Evolutionary conservation across 64 coral and sea anemone species (phyloP).

Genomic region (Anthopleura sola): DNA sequence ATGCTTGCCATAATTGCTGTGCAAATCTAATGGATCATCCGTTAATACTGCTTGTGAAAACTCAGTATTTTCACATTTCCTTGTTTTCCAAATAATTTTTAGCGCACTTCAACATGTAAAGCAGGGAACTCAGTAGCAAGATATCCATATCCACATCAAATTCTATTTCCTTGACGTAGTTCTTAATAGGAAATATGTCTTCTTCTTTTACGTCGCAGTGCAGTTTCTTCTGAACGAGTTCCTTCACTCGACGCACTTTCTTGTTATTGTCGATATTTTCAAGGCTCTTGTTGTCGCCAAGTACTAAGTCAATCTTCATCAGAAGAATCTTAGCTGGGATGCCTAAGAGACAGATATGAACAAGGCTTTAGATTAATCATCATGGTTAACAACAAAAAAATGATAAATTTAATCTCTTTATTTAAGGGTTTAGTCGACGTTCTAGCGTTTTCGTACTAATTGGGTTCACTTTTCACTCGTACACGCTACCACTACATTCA

Average conservation of each 20-base stretch:
- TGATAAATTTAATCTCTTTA: too few species aligned
- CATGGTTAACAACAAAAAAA: too few species aligned
- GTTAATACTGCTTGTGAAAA: too few species aligned
- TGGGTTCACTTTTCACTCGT: too few species aligned
- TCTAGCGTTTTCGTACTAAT: too few species aligned
- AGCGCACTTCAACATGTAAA: not conserved
- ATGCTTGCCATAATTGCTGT: too few species aligned
- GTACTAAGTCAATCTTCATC: not conserved
- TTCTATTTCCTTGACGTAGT: not conserved
- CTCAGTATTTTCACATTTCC: not conserved
- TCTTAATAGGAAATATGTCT: not conserved
- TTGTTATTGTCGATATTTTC: not conserved
- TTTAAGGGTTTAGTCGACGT: too few species aligned
- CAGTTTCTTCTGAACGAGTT: not conserved
- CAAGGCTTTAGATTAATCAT: too few species aligned
- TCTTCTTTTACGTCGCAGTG: not conserved
- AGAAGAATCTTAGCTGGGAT: not conserved
- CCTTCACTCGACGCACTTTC: not conserved
- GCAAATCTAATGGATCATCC: too few species aligned
- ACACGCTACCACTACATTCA: too few species aligned
- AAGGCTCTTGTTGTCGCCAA: not conserved
- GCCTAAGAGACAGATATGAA: not conserved
- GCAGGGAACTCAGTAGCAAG: not conserved
- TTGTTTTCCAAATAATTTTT: not conserved
- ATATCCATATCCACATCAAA: conserved; percentile 5